Conservation (phyloP, 2,888 invertebrate genomes). For the Polydrusus tereticollis region DNA sequence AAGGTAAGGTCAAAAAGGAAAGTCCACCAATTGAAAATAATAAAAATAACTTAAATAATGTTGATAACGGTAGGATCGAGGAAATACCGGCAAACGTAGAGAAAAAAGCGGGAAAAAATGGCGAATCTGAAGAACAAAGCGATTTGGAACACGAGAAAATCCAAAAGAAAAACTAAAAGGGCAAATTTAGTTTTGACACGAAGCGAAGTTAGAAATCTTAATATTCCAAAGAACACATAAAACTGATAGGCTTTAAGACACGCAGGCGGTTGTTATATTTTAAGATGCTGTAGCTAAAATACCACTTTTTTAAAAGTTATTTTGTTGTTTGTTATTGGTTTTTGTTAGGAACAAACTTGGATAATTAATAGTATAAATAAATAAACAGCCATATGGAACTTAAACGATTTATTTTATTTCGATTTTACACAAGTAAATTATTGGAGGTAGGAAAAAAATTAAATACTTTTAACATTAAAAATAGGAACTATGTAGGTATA, state of each 20-base stretch:
- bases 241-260: not conserved
- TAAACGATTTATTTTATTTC: not conserved
- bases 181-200: not conserved
- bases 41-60: constrained; percentile 31
- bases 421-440: not conserved
- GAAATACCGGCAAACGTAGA: constrained; percentile 49
- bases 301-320: not conserved
- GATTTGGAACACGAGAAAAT: constrained; percentile 60
- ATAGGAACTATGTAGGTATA: not conserved
- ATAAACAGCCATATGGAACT: not conserved
- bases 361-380: constrained; percentile 16
- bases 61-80: constrained; percentile 46
- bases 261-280: not conserved
- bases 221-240: constrained; percentile 16
- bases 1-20: constrained; percentile 65
- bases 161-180: constrained; percentile 61
- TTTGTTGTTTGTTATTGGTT: constrained; percentile 42
- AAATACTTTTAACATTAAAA: too few species aligned
- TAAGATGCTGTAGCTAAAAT: not conserved
- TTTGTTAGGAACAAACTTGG: constrained; percentile 22
- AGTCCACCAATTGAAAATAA: constrained; percentile 27
- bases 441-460: too few species aligned
- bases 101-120: constrained; percentile 49
- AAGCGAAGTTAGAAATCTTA: not conserved
- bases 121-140: constrained; percentile 48